Evolutionary conservation across 2,888 invertebrate genomes (phyloP).

Genomic region (Hemaris fuciformis): DNA sequence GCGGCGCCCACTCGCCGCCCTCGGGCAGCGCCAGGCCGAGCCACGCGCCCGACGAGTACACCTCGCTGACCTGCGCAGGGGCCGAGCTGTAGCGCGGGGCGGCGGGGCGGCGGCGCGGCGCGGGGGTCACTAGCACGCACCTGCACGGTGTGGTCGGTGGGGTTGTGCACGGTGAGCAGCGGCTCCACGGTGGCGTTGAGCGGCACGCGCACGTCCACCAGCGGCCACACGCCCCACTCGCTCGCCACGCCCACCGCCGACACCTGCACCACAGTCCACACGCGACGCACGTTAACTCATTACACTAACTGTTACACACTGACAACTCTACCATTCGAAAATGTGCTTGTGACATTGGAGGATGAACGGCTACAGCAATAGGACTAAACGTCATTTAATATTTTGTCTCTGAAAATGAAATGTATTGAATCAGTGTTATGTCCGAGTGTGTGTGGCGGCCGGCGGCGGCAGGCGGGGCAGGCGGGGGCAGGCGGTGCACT

Average conservation of each 20-base stretch:
- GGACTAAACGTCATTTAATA: too few species aligned
- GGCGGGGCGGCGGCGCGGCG: too few species aligned
- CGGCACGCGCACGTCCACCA: slow-evolving; percentile 94
- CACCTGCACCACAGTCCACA: slow-evolving; percentile 79
- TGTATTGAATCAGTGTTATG: too few species aligned
- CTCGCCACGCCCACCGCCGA: slow-evolving; percentile 93
- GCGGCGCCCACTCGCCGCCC: slow-evolving; percentile 89
- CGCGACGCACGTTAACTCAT: too few species aligned
- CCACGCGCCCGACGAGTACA: slow-evolving; percentile 94
- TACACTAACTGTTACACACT: too few species aligned
- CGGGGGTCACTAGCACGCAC: slow-evolving; percentile 79
- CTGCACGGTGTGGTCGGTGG: slow-evolving; percentile 92
- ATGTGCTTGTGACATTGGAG: too few species aligned
- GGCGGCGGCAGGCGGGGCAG: too few species aligned
- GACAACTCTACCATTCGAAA: too few species aligned
- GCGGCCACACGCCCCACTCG: slow-evolving; percentile 94
- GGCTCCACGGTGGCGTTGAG: slow-evolving; percentile 95
- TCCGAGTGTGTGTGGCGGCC: too few species aligned
- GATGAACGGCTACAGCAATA: too few species aligned
- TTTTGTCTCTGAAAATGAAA: too few species aligned
- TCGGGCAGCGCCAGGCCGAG: slow-evolving; percentile 94
- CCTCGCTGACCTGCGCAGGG: slow-evolving; percentile 84
- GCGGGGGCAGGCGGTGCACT: slow-evolving; percentile 23
- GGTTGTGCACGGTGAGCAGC: slow-evolving; percentile 96
- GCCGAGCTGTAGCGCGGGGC: not conserved